Evolutionary conservation across 2,797 vertebrate genomes (phyloP), one percentile per base, ranked within the genome.

Genomic region (Graptemys geographica): DNA sequence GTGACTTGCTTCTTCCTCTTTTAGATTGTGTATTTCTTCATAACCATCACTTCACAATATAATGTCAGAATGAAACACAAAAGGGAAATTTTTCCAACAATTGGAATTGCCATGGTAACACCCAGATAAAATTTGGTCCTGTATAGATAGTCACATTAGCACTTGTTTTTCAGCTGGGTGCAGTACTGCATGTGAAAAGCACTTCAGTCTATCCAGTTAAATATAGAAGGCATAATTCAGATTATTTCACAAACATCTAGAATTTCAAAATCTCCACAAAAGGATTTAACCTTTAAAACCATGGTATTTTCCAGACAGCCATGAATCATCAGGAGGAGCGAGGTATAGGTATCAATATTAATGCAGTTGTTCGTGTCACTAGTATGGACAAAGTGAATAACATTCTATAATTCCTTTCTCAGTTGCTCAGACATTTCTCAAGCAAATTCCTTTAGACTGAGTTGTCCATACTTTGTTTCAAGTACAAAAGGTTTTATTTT

Each of bases 91-190:
- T 96, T 96, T 82, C 97, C 97, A 98, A 96, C 84, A 92, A 98
- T 96, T 96, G 96, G 96, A 97, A 98, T 98, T 98, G 96, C 98
- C 98, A 98, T 98, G 96, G 98, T 98, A 98, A 98, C 98, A 97
- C 97, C 97, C 97, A 97, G 96, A 96, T 98, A 97, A 97, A 98
- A 98, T 98, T 98, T 97, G 96, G 97, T 97, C 97, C 97, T 98
- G 94, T 97, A 97, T 97, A 84, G 97, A 97, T 97, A 97, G 96
- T 97, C 96, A 95, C 96, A 94, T 97, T 97, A 96, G 97, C 97
- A 98, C 98, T 97, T 97, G 96, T 94, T 97, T 98, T 97, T 94
- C 96, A 97, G 96, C 93, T 96, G 91, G 97, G 95, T 2, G 52
- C 90, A 97, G 84, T 96, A 94, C 94, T 90, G 89, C 85, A 90